Evolutionary conservation across 2,113 vertebrate genomes (phyloP).

Genomic region (Cochlearius cochlearius): DNA sequence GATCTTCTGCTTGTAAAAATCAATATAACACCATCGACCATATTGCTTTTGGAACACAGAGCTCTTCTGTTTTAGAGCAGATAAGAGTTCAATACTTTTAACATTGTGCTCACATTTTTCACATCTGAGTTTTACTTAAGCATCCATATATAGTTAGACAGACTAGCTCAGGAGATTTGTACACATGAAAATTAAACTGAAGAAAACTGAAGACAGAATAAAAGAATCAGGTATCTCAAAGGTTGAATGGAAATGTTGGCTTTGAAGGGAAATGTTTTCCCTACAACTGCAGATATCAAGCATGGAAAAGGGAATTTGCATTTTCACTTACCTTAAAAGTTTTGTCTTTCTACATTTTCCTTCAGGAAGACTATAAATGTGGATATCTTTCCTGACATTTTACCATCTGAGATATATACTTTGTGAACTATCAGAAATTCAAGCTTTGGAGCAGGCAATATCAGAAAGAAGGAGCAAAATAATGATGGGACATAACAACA

Average conservation of each 20-base stretch:
- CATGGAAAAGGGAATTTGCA: background rate
- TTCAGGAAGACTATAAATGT: background rate
- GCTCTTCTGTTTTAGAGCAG: background rate
- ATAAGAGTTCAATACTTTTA: background rate
- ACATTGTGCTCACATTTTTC: background rate
- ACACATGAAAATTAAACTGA: background rate
- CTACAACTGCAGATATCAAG: background rate
- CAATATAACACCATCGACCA: background rate
- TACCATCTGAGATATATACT: background rate
- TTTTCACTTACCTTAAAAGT: background rate
- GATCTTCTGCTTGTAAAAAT: background rate
- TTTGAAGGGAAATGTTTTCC: background rate
- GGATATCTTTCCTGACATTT: background rate
- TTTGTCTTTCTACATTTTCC: background rate
- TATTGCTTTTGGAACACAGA: background rate
- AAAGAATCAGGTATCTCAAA: background rate
- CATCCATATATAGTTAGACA: background rate
- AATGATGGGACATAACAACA: background rate
- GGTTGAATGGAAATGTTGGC: background rate
- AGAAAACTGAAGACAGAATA: background rate
- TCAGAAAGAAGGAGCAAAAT: background rate
- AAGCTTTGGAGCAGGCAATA: background rate
- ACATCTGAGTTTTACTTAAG: background rate
- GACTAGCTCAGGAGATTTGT: background rate
- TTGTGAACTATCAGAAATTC: background rate